A percentile compares a stretch with the other conserved stretches of the same genome.
These are phyloP conservation scores for Melikaiella ostensackeni DNA, from an alignment of 2,888 invertebrate species.

Conservation along the genomic window DNA sequence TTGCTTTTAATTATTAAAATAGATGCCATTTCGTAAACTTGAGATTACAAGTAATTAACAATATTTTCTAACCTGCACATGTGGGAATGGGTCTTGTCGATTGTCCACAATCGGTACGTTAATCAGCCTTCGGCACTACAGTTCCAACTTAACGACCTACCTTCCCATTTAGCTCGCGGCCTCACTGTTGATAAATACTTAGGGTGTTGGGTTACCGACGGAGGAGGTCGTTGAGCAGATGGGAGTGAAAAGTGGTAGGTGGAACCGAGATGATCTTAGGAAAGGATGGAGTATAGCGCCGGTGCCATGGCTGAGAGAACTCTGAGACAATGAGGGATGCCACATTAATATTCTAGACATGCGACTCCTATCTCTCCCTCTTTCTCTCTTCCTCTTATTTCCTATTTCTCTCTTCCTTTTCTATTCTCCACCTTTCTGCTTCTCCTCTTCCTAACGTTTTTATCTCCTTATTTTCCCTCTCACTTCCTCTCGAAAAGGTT, in stretches of 20 bases:
- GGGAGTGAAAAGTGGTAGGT: constrained; percentile 40
- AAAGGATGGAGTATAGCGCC: constrained; percentile 53
- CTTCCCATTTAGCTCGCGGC: constrained; percentile 32
- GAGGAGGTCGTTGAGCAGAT: constrained; percentile 44
- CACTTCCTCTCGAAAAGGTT: constrained; percentile 41
- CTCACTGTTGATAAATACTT: constrained; percentile 38
- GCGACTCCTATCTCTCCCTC: constrained; percentile 40
- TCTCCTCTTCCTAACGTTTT: constrained; percentile 35
- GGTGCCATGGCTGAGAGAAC: constrained; percentile 41
- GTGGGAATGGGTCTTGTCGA: neutral
- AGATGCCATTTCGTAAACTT: neutral
- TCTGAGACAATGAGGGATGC: constrained; percentile 65
- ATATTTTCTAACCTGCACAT: neutral
- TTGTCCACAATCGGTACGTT: constrained; percentile 34
- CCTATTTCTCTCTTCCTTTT: constrained; percentile 36
- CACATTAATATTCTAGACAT: constrained; percentile 68
- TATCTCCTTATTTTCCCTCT: constrained; percentile 34
- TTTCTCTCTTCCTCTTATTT: neutral
- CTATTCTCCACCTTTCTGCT: constrained; percentile 34
- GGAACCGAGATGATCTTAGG: constrained; percentile 45
- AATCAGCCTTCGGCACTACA: constrained; percentile 26
- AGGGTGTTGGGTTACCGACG: constrained; percentile 33
- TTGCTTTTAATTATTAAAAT: too few relatives aligned
- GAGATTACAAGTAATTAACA: neutral
- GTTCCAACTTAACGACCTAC: constrained; percentile 32